These are phyloP conservation scores for Podotricha telesiphe DNA, from an alignment of 2,888 invertebrate genomes.

Conservation along the genomic window DNA sequence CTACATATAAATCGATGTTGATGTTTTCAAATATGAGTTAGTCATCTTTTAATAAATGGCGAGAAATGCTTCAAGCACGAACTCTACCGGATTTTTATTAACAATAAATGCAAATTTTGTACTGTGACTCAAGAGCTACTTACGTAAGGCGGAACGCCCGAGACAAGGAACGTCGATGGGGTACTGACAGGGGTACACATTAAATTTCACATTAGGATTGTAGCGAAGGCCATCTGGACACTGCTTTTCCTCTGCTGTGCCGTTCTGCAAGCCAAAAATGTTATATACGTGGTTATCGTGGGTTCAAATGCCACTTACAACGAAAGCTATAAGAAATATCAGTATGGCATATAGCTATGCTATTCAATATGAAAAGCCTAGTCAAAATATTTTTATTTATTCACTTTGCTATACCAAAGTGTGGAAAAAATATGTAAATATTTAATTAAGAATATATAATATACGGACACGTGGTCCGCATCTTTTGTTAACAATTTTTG, in stretches of 20 bases:
- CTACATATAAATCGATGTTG: too few relatives aligned
- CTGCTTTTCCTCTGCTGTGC: constrained; percentile 88
- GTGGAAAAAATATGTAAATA: too few relatives aligned
- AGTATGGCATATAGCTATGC: too few relatives aligned
- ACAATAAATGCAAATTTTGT: constrained; percentile 11
- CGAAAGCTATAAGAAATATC: too few relatives aligned
- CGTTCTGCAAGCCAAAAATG: constrained; percentile 75
- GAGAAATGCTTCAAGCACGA: constrained; percentile 2
- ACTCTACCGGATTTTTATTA: constrained; percentile 14
- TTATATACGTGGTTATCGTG: not conserved
- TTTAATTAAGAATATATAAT: too few relatives aligned
- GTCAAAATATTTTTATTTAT: too few relatives aligned
- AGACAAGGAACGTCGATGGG: constrained; percentile 92
- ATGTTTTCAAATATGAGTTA: not conserved
- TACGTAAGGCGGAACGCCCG: constrained; percentile 87
- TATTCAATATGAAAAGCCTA: too few relatives aligned
- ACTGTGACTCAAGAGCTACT: constrained; percentile 58
- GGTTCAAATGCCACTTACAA: too few relatives aligned
- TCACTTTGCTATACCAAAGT: too few relatives aligned
- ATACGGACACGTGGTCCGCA: too few relatives aligned
- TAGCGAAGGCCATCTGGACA: constrained; percentile 93
- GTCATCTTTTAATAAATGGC: not conserved
- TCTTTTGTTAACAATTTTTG: too few relatives aligned
- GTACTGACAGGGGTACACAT: constrained; percentile 91
- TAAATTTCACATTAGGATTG: constrained; percentile 87